Base-by-base conservation (phyloP, 1,140 invertebrate genomes). In the Drosophila dunni region DNA sequence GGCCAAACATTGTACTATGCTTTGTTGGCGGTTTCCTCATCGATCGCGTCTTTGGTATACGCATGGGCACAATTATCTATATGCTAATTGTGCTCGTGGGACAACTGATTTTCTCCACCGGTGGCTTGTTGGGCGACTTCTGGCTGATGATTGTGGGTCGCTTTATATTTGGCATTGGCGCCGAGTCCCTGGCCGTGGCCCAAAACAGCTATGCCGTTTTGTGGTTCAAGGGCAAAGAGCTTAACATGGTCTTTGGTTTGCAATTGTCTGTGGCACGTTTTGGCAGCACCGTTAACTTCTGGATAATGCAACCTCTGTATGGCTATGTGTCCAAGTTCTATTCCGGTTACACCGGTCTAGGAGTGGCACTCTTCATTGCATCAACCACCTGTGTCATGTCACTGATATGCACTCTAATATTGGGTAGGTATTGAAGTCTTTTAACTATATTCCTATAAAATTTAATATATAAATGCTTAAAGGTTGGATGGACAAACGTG, bases 191-290 rank as follows among this genome's bases (percentile, higher is more conserved):
- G 51, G 96, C 97, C 60, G 98, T 99, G 5, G 98, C 98, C 11
- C 98, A 99, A 92, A 99, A 99, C 90, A 98, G 96, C 78, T 99
- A 99, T 93, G 97, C 98, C 0, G 98, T 99, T 0, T 94, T 97
- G 15, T 99, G 98, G 98, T 99, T 99, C 85, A 98, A 98, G 93
- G 98, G 98, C 8, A 98, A 98, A 93, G 98, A 99, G 93, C 93
- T 99, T 17, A 99, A 99, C 91, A 98, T 99, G 96, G 98, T 99
- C 2, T 99, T 99, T 94, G 98, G 98, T 33, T 93, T 97, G 84
- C 95, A 98, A 92, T 93, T 99, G 33, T 99, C 98, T 79, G 97
- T 99, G 92, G 97, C 98, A 0, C 94, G 98, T 92, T 94, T 99
- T 68, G 98, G 98, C 8, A 99, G 98, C 78, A 97, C 98, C 4